Conservation (phyloP, 2,113 vertebrate genomes). For the Microtus oregoni region DNA sequence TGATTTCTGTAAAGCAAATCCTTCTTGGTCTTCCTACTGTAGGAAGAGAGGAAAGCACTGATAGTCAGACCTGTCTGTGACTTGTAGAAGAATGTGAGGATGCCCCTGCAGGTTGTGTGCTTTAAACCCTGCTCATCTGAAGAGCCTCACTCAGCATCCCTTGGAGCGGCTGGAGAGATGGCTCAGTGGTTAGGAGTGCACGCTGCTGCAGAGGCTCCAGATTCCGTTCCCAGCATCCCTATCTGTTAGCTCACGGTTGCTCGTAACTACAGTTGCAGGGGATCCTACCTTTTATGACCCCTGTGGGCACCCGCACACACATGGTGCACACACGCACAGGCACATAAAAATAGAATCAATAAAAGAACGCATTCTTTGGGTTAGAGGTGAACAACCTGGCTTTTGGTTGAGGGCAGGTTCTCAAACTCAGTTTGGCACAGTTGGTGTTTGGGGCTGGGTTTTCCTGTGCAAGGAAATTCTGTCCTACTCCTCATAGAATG, state of each 20-base stretch:
- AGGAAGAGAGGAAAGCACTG: rapidly evolving
- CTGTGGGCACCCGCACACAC: background rate
- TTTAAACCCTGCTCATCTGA: background rate
- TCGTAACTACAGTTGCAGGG: too few species aligned
- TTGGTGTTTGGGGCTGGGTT: background rate
- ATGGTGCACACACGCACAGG: background rate
- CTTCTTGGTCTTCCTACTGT: background rate
- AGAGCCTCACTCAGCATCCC: background rate
- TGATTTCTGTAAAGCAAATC: background rate
- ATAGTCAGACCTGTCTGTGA: rapidly evolving
- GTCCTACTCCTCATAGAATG: background rate
- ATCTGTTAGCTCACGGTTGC: background rate
- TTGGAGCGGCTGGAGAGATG: background rate
- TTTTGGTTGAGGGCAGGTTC: background rate
- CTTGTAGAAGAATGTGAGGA: rapidly evolving
- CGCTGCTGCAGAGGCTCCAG: too few species aligned
- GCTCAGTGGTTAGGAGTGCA: background rate
- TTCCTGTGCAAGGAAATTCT: too few species aligned
- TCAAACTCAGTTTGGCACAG: background rate
- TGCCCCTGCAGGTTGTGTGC: rapidly evolving
- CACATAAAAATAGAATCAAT: background rate
- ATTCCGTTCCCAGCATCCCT: background rate
- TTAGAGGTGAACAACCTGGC: rapidly evolving
- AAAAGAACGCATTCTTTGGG: background rate
- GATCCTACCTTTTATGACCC: background rate